Conservation (phyloP, 2,113 vertebrate species). For the Notothenia coriiceps region DNA sequence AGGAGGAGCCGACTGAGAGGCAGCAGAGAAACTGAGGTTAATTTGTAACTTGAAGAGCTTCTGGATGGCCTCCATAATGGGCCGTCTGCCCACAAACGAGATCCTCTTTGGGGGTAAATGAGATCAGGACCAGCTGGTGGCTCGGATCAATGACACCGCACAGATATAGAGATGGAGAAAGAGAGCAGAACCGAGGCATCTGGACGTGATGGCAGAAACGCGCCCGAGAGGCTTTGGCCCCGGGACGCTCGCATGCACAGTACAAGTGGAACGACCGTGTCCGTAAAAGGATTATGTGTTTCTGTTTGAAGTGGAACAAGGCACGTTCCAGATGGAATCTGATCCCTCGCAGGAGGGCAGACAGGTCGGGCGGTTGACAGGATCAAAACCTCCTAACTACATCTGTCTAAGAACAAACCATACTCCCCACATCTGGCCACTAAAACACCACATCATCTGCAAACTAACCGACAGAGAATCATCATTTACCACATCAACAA, state of each 20-base stretch:
- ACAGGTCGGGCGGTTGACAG: slow-evolving; percentile 46
- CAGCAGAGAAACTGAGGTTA: slow-evolving; percentile 60
- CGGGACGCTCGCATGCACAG: slow-evolving; percentile 33
- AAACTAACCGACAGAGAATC: neutral
- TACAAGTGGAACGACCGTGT: slow-evolving; percentile 65
- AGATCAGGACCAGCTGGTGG: slow-evolving; percentile 84
- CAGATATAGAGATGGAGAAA: slow-evolving; percentile 47
- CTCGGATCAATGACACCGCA: slow-evolving; percentile 78
- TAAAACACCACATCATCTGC: slow-evolving; percentile 14
- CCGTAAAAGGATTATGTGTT: slow-evolving; percentile 81
- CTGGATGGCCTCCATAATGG: slow-evolving; percentile 76
- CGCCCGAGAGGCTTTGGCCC: slow-evolving; percentile 33
- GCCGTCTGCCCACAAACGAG: slow-evolving; percentile 71
- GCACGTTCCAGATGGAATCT: slow-evolving; percentile 76
- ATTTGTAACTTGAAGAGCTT: slow-evolving; percentile 81
- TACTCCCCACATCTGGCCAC: neutral
- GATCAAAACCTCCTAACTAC: slow-evolving; percentile 33
- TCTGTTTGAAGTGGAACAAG: slow-evolving; percentile 71
- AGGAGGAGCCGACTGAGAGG: slow-evolving; percentile 21
- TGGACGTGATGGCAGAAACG: slow-evolving; percentile 66
- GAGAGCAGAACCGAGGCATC: slow-evolving; percentile 65
- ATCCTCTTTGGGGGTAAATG: slow-evolving; percentile 74
- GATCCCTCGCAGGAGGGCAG: slow-evolving; percentile 50
- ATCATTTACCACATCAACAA: slow-evolving; percentile 1
- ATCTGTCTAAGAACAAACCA: slow-evolving; percentile 32